phyloP scores from a whole-genome alignment of 2,797 vertebrate genomes.

The Tragelaphus oryx region DNA sequence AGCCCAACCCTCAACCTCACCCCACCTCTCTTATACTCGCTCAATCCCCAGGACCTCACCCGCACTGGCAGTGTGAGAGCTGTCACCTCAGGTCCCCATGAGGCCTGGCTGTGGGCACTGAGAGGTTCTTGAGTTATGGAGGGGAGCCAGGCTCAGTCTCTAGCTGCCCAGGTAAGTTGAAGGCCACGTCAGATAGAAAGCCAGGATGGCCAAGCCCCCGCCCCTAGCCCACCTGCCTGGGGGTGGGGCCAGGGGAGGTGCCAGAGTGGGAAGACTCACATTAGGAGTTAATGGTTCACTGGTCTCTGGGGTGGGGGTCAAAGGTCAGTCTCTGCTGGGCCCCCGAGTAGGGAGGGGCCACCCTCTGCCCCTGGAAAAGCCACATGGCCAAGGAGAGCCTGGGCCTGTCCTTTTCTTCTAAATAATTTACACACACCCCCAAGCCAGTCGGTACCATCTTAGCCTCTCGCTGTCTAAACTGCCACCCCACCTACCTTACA shows the following conservation, averaged over 20 bases:
- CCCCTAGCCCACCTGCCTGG: conserved; percentile 46
- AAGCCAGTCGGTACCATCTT: neutral
- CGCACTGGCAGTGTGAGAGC: neutral
- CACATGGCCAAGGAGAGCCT: conserved; percentile 48
- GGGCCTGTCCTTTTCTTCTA: neutral
- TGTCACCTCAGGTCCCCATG: neutral
- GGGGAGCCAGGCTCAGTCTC: neutral
- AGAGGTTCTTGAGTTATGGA: neutral
- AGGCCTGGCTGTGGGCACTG: neutral
- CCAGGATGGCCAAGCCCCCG: neutral
- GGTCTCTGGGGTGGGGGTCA: conserved; percentile 38
- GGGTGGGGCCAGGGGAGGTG: conserved; percentile 47
- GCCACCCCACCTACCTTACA: neutral
- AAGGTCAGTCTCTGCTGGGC: conserved; percentile 53
- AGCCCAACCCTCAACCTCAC: neutral
- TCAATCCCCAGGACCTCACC: conserved; percentile 9
- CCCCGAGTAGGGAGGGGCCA: conserved; percentile 43
- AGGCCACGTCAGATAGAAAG: conserved; percentile 55
- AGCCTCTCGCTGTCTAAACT: neutral
- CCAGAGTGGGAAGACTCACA: conserved; percentile 43
- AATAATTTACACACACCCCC: neutral
- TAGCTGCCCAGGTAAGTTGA: conserved; percentile 9
- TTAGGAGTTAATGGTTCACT: conserved; percentile 77
- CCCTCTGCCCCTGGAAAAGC: conserved; percentile 40
- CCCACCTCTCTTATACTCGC: neutral